These are phyloP conservation scores for Coleophora flavipennella DNA, from an alignment of 2,888 invertebrate species.

Conservation along the genomic window DNA sequence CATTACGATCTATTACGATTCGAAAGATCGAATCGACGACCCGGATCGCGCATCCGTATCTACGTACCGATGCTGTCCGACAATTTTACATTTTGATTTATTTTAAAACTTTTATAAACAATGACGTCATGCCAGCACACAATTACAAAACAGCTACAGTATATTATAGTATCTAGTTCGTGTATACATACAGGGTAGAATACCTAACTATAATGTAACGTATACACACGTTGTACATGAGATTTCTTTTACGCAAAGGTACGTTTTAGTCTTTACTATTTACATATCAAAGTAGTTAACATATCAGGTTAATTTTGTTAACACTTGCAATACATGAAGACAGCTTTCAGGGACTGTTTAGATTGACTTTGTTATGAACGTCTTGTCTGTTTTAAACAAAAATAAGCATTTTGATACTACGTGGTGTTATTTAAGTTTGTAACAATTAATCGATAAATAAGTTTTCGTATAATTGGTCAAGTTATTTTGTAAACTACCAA, in stretches of 20 bases:
- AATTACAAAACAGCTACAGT: constrained; percentile 25
- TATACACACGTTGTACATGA: constrained; percentile 72
- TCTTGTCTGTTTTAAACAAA: no score
- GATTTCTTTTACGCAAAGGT: constrained; percentile 51
- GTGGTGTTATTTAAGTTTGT: no score
- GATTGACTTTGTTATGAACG: no score
- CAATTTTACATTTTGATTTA: background rate
- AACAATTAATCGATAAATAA: no score
- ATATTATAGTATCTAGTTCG: constrained; percentile 21
- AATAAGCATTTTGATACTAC: no score
- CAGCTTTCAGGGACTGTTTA: background rate
- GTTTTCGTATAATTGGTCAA: no score
- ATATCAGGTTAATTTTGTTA: constrained; percentile 1
- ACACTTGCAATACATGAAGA: constrained; percentile 5
- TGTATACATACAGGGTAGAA: constrained; percentile 9
- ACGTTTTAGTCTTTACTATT: constrained; percentile 43
- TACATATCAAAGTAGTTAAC: constrained; percentile 24
- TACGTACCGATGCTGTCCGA: no score
- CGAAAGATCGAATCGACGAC: no score
- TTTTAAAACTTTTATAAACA: constrained; percentile 12
- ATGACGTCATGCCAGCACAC: constrained; percentile 34
- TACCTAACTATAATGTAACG: constrained; percentile 24
- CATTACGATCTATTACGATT: no score
- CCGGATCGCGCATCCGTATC: no score
- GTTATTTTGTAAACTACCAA: no score